phyloP scores from a whole-genome alignment of 2,888 invertebrate species.

The Exephanes ischioxanthus region DNA sequence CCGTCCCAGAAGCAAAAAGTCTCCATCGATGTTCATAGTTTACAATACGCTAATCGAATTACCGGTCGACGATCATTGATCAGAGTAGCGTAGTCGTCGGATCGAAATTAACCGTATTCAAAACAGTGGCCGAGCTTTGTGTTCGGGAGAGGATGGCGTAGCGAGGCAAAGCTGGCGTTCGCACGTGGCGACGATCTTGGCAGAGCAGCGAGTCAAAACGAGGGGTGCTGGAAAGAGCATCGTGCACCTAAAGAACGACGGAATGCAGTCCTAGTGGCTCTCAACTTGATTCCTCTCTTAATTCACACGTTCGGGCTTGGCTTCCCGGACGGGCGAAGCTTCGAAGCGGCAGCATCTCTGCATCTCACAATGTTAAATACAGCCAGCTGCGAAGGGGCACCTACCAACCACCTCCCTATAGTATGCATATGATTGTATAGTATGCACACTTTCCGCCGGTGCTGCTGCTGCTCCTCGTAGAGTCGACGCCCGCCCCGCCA shows the following conservation, averaged over 20 bases:
- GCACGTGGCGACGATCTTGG: slow-evolving; percentile 41
- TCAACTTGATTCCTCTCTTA: slow-evolving; percentile 83
- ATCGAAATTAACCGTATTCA: background rate
- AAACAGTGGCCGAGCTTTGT: background rate
- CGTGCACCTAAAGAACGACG: slow-evolving; percentile 79
- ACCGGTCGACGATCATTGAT: no score
- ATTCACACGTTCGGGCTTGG: slow-evolving; percentile 77
- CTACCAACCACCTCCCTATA: slow-evolving; percentile 6
- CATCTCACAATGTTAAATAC: slow-evolving; percentile 27
- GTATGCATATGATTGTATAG: slow-evolving; percentile 11
- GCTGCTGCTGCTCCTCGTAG: slow-evolving; percentile 32
- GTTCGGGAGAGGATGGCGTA: slow-evolving; percentile 11
- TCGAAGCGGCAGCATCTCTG: slow-evolving; percentile 14
- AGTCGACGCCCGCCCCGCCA: background rate
- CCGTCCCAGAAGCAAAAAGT: no score
- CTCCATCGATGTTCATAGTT: no score
- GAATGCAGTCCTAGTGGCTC: slow-evolving; percentile 85
- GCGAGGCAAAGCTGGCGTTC: slow-evolving; percentile 26
- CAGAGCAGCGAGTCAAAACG: slow-evolving; percentile 36
- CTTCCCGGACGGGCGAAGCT: background rate
- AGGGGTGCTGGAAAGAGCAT: slow-evolving; percentile 40
- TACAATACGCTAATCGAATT: no score
- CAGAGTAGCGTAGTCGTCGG: background rate
- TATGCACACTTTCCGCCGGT: background rate
- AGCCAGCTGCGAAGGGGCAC: slow-evolving; percentile 8